Percentiles rank a stretch among this genome's conserved stretches.
Conservation (phyloP, 2,797 vertebrate genomes). For the Fistularia tabacaria region DNA sequence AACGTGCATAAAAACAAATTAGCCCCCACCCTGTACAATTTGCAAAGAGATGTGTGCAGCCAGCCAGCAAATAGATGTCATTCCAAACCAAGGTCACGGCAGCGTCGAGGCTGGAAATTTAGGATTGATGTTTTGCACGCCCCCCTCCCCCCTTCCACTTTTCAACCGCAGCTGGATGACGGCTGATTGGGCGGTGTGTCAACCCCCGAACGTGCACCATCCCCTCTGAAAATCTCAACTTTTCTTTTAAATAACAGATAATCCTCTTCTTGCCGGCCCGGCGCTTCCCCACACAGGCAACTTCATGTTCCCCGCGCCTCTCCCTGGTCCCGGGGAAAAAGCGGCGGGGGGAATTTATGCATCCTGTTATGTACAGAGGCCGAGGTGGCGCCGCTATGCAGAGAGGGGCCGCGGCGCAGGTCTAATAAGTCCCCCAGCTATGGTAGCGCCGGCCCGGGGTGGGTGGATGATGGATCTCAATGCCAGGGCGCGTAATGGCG, state of each 20-base stretch:
- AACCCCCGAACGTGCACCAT: slow-evolving; percentile 4
- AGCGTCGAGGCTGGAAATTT: slow-evolving; percentile 73
- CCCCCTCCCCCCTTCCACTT: slow-evolving; percentile 52
- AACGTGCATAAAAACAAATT: slow-evolving; percentile 85
- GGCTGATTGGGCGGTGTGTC: slow-evolving; percentile 48
- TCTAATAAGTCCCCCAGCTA: slow-evolving; percentile 72
- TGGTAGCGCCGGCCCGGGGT: slow-evolving; percentile 70
- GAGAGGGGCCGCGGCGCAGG: slow-evolving; percentile 45
- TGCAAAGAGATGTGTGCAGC: slow-evolving; percentile 81
- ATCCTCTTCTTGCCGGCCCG: too few species aligned
- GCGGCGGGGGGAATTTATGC: too few species aligned
- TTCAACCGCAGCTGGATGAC: slow-evolving; percentile 56
- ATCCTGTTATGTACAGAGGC: too few species aligned
- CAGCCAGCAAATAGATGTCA: slow-evolving; percentile 82
- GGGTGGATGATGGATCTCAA: slow-evolving; percentile 82
- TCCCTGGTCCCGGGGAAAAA: too few species aligned
- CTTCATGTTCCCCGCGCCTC: too few species aligned
- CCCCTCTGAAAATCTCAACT: too few species aligned
- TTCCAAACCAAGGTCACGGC: slow-evolving; percentile 79
- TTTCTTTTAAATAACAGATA: too few species aligned
- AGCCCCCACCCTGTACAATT: slow-evolving; percentile 76
- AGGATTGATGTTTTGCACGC: slow-evolving; percentile 76
- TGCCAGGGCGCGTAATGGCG: slow-evolving; percentile 82
- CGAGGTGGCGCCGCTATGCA: slow-evolving; percentile 38
- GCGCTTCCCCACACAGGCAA: too few species aligned